Evolutionary conservation across 2,797 vertebrate genomes (phyloP).

Genomic region (Dipus sagitta): DNA sequence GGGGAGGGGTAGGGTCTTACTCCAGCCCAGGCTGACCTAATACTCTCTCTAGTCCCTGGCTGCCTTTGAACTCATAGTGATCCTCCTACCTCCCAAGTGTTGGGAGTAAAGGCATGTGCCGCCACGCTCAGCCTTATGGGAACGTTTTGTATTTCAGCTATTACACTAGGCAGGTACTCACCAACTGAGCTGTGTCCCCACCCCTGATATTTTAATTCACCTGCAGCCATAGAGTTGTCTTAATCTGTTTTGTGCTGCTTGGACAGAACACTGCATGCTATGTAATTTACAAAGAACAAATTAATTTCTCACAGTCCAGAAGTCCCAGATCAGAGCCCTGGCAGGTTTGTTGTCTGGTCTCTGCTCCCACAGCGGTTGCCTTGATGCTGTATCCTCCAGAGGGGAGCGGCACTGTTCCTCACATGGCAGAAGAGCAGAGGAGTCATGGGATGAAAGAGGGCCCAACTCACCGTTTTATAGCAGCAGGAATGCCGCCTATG

Average conservation of each 20-base stretch:
- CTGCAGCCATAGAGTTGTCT: neutral
- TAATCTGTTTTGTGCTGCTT: neutral
- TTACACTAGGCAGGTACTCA: neutral
- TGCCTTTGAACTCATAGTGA: too few relatives aligned
- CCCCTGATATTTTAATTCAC: neutral
- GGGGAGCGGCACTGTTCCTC: neutral
- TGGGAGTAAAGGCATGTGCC: neutral
- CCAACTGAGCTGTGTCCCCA: neutral
- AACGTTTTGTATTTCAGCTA: too few relatives aligned
- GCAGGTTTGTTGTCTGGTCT: neutral
- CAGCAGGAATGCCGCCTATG: too few relatives aligned
- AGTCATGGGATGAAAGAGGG: neutral
- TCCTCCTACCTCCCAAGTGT: neutral
- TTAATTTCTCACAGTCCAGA: neutral
- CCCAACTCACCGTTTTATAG: neutral
- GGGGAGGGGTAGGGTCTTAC: too few relatives aligned
- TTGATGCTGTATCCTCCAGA: neutral
- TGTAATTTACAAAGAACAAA: neutral
- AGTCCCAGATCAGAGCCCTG: neutral
- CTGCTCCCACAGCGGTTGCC: neutral
- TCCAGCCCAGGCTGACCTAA: too few relatives aligned
- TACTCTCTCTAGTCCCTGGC: too few relatives aligned
- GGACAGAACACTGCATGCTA: neutral
- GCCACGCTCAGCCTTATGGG: neutral
- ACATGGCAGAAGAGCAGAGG: neutral